phyloP scores from a whole-genome alignment of 2,888 invertebrate genomes.

The Acanthosepion lycidas region DNA sequence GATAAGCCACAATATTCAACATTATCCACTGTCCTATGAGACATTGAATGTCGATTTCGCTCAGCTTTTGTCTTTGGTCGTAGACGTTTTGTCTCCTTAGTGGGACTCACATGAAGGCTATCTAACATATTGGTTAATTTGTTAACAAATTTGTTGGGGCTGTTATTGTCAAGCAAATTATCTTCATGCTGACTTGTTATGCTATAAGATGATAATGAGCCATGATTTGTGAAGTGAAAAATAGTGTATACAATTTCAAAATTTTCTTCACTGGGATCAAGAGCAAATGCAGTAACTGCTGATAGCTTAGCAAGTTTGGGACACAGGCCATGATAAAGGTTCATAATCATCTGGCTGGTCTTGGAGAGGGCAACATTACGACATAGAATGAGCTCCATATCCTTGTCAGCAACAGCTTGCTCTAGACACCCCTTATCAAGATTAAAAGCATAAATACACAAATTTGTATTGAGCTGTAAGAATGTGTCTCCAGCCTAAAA shows the following conservation, averaged over 20 bases:
- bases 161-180: conserved; percentile 57
- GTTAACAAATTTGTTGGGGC: conserved; percentile 23
- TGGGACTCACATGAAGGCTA: conserved; percentile 41
- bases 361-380: conserved; percentile 40
- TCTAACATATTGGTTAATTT: conserved; percentile 44
- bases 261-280: conserved; percentile 58
- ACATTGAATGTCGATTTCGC: conserved; percentile 53
- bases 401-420: conserved; percentile 57
- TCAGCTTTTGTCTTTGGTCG: conserved; percentile 49
- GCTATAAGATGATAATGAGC: conserved; percentile 50
- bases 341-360: conserved; percentile 64
- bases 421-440: conserved; percentile 68
- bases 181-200: conserved; percentile 59
- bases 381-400: conserved; percentile 40
- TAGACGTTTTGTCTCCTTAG: conserved; percentile 12
- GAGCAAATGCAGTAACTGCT: conserved; percentile 65
- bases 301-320: conserved; percentile 62
- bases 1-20: conserved; percentile 23
- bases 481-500: conserved; percentile 68
- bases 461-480: conserved; percentile 67
- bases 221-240: conserved; percentile 53
- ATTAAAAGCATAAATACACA: conserved; percentile 69
- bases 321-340: conserved; percentile 62
- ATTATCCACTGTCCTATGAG: conserved; percentile 44
- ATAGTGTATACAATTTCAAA: conserved; percentile 52